Base-by-base conservation (phyloP, 1,140 invertebrate species). In the Panulirus ornatus region DNA sequence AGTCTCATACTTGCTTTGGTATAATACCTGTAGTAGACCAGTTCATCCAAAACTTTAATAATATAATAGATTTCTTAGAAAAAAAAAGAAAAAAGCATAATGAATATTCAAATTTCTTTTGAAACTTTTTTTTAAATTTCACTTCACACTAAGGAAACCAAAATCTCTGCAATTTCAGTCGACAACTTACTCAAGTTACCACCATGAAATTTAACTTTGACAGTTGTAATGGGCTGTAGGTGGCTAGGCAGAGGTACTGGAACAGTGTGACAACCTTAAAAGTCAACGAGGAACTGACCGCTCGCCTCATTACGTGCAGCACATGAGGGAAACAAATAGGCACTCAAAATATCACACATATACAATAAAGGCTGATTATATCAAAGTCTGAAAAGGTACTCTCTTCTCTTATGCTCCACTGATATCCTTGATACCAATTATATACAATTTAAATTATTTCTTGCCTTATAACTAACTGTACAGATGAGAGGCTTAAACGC, bases 291-390 rank as follows among this genome's bases (percentile, higher is more conserved):
- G 27, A 71, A 47, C 36, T 66, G 87, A 88, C 66, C 78, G 51
- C 38, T 22, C 47, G 19, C 38, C 22, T 40, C 27, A 47, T 42
- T 34, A 71, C 47, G 30, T 34, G 47, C 40, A 47, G 63, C 76
- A 34, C 34, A 36, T 36, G 44, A n/a, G 36, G 82, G 16, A 71
- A 88, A 88, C 54, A 40, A 70, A 42, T 73, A 89, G 79, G 70
- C 81, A 83, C 79, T 75, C 88, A 75, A 89, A 89, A 73, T 89
- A 89, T 88, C 79, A 82, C 87, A 83, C 88, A 75, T 75, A 84
- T 84, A 84, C 82, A 71, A 76, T 87, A 79, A 79, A 87, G 85
- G 85, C 85, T 79, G 75, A 36, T 78, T 87, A 38, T 51, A 54
- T 87, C 27, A 66, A 76, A 58, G n/a, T 54, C 30, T 54, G 22